These are phyloP conservation scores for Diadegma fenestrale DNA, from an alignment of 2,888 invertebrate species.

Conservation along the genomic window DNA sequence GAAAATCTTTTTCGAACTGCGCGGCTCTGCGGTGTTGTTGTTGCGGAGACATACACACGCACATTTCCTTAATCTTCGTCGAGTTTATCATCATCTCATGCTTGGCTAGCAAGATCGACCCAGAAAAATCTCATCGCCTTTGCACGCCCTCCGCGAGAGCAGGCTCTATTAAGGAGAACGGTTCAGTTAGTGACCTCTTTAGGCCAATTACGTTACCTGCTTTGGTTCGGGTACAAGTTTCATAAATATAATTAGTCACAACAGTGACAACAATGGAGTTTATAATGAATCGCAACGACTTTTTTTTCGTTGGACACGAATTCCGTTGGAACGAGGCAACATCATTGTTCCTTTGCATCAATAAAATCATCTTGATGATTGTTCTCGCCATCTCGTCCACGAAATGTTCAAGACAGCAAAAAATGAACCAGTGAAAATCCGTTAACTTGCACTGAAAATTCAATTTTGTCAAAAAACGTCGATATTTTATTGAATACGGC, in stretches of 20 bases:
- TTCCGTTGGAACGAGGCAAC: background rate
- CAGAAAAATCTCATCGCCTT: constrained; percentile 43
- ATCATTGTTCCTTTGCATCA: background rate
- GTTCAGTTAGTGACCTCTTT: constrained; percentile 52
- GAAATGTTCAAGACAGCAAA: background rate
- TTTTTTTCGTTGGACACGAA: background rate
- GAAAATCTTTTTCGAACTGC: background rate
- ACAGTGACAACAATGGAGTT: background rate
- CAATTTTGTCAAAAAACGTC: too few relatives aligned
- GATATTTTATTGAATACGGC: too few relatives aligned
- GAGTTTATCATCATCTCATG: constrained; percentile 37
- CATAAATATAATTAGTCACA: constrained; percentile 12
- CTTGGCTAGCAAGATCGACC: constrained; percentile 33
- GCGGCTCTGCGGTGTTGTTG: background rate
- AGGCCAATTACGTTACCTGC: constrained; percentile 33
- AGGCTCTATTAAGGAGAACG: constrained; percentile 44
- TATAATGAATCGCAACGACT: background rate
- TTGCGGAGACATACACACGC: background rate
- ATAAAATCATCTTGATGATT: background rate
- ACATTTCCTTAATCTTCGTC: background rate
- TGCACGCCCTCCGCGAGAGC: background rate
- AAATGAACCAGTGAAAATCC: background rate
- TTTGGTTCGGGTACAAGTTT: background rate
- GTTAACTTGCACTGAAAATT: too few relatives aligned
- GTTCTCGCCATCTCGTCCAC: background rate